Conservation (phyloP, 2,888 invertebrate genomes). For the Choristoneura rosaceana region DNA sequence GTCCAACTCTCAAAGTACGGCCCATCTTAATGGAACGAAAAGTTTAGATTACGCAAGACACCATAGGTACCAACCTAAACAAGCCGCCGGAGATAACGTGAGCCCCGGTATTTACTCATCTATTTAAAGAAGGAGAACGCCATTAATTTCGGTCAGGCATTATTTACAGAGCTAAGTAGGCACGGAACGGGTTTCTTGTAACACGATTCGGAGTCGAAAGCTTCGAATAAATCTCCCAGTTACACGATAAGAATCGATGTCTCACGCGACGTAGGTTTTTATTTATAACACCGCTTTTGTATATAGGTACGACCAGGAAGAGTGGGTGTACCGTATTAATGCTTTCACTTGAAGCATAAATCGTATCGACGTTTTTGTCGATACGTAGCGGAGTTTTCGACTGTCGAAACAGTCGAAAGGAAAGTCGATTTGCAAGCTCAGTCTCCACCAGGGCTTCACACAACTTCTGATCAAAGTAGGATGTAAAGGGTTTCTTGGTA, state of each 20-base stretch:
- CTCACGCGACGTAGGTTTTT: slow-evolving; percentile 82
- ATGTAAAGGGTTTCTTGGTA: slow-evolving; percentile 30
- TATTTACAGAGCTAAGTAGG: slow-evolving; percentile 82
- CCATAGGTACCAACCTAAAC: slow-evolving; percentile 70
- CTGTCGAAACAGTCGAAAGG: slow-evolving; percentile 51
- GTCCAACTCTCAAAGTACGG: slow-evolving; percentile 51
- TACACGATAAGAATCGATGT: slow-evolving; percentile 84
- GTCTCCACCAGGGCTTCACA: background rate
- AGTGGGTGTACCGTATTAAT: slow-evolving; percentile 65
- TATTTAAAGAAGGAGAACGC: slow-evolving; percentile 80
- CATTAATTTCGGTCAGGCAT: slow-evolving; percentile 80
- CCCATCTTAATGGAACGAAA: slow-evolving; percentile 68
- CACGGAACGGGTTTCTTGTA: slow-evolving; percentile 82
- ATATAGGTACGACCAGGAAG: slow-evolving; percentile 70
- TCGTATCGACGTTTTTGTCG: slow-evolving; percentile 50
- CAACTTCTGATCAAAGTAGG: background rate
- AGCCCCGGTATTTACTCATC: slow-evolving; percentile 80
- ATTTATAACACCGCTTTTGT: slow-evolving; percentile 57
- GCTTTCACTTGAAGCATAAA: slow-evolving; percentile 61
- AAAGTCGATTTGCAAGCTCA: slow-evolving; percentile 44
- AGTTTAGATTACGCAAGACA: slow-evolving; percentile 76
- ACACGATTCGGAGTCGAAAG: slow-evolving; percentile 75
- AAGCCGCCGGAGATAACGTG: slow-evolving; percentile 76
- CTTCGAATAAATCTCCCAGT: slow-evolving; percentile 79
- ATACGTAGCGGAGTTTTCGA: slow-evolving; percentile 54